A percentile compares a stretch with the other conserved stretches of the same genome.
These are phyloP conservation scores for Potorous gilbertii DNA, from an alignment of 2,797 vertebrate species.

Conservation along the genomic window DNA sequence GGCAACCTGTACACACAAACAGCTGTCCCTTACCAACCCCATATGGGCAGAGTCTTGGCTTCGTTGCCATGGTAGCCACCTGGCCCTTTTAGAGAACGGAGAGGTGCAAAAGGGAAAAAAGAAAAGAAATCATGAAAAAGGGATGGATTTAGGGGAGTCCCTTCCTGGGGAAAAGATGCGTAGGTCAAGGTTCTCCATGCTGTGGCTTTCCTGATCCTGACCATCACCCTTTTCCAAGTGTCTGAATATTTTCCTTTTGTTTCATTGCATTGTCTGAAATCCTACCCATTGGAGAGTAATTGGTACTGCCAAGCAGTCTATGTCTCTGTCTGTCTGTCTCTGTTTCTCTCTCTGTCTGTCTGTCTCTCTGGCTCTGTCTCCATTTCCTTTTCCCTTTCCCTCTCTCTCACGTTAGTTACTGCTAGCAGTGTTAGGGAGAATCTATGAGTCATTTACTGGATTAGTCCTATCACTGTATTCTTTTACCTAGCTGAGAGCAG, in stretches of 20 bases:
- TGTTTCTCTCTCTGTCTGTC: too few relatives aligned
- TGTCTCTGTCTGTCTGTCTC: neutral
- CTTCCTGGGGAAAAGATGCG: conserved; percentile 8
- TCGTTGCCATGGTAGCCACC: neutral
- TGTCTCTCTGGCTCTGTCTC: too few relatives aligned
- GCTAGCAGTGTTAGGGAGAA: neutral
- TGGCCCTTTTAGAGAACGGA: neutral
- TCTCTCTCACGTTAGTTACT: too few relatives aligned
- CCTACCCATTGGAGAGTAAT: too few relatives aligned
- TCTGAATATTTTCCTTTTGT: conserved; percentile 26
- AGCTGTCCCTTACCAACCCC: neutral
- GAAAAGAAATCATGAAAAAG: neutral
- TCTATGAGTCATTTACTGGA: neutral
- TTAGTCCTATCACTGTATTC: neutral
- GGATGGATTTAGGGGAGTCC: neutral
- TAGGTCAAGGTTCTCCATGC: neutral
- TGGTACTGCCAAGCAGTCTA: conserved; percentile 4
- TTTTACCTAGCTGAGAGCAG: neutral
- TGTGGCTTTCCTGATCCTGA: neutral
- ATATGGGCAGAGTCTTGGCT: neutral
- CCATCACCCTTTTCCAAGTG: conserved; percentile 6
- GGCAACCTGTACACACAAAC: neutral
- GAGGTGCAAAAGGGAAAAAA: neutral
- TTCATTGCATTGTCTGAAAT: conserved; percentile 9
- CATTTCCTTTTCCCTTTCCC: too few relatives aligned